These are phyloP conservation scores for Penaeus monodon DNA, from an alignment of 2,888 invertebrate genomes.

Conservation along the genomic window DNA sequence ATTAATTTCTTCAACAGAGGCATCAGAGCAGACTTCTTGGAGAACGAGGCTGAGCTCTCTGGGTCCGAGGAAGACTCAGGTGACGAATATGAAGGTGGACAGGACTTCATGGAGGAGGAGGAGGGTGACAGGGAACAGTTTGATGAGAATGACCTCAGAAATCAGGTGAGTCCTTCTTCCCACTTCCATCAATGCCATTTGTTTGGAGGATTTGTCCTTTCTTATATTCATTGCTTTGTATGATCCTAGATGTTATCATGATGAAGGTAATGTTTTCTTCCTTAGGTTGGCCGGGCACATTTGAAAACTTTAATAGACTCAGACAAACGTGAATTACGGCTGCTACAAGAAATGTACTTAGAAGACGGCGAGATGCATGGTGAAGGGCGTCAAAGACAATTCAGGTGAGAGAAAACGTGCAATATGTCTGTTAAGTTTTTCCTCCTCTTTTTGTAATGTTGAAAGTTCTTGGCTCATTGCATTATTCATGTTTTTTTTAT, in stretches of 20 bases:
- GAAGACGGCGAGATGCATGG: slow-evolving; percentile 90
- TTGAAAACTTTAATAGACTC: slow-evolving; percentile 84
- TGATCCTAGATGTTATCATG: neutral
- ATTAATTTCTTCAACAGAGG: slow-evolving; percentile 51
- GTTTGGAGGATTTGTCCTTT: neutral
- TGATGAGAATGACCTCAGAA: slow-evolving; percentile 82
- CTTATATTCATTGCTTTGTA: too few relatives aligned
- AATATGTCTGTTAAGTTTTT: neutral
- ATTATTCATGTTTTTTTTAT: too few relatives aligned
- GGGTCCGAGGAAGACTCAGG: slow-evolving; percentile 91
- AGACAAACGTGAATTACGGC: slow-evolving; percentile 85
- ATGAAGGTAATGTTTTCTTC: neutral
- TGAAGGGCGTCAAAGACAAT: slow-evolving; percentile 82
- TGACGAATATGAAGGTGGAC: slow-evolving; percentile 87
- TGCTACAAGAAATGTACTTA: slow-evolving; percentile 87
- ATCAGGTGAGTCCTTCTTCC: slow-evolving; percentile 77
- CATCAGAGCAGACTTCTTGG: slow-evolving; percentile 79
- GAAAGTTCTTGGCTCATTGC: too few relatives aligned
- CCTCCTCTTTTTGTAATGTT: too few relatives aligned
- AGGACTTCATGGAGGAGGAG: slow-evolving; percentile 85
- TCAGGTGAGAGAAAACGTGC: slow-evolving; percentile 80
- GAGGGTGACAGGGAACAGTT: slow-evolving; percentile 87
- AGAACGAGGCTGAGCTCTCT: slow-evolving; percentile 91
- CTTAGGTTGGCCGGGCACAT: slow-evolving; percentile 65
- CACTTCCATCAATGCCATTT: neutral